Percentiles rank a stretch among this genome's conserved stretches.
These are phyloP conservation scores for Embidobia sp. DNA, from an alignment of 2,888 invertebrate species.

Conservation along the genomic window DNA sequence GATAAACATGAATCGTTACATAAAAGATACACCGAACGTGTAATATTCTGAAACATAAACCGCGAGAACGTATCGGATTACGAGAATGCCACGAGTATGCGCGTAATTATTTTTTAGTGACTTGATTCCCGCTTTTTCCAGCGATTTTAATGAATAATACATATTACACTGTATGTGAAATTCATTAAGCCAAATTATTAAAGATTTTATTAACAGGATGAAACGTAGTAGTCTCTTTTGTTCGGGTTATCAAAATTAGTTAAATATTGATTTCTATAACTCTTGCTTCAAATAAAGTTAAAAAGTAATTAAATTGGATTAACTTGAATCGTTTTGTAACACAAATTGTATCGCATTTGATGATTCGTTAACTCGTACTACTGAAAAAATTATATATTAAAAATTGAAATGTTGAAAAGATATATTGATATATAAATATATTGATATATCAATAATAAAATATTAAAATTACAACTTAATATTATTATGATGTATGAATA, in stretches of 20 bases:
- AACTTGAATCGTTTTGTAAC: too few species aligned
- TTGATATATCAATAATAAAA: too few species aligned
- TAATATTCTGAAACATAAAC: conserved; percentile 29
- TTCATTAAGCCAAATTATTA: not conserved
- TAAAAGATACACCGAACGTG: conserved; percentile 21
- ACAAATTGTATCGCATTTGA: too few species aligned
- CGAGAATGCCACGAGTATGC: conserved; percentile 10
- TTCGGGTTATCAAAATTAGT: not conserved
- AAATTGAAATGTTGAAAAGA: too few species aligned
- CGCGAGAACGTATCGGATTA: conserved; percentile 16
- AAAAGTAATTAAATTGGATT: too few species aligned
- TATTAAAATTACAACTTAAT: too few species aligned
- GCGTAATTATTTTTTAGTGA: conserved; percentile 19
- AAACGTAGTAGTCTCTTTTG: not conserved
- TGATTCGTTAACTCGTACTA: too few species aligned
- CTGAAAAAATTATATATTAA: too few species aligned
- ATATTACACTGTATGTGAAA: not conserved
- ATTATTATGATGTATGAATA: too few species aligned
- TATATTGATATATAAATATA: too few species aligned
- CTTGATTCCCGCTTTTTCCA: conserved; percentile 7
- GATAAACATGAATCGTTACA: conserved; percentile 26
- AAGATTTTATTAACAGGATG: not conserved
- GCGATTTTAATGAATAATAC: too few species aligned
- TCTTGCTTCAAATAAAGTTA: not conserved
- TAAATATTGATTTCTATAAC: not conserved